These are phyloP conservation scores for Odontamblyopus lacepedii DNA, from an alignment of 2,797 vertebrate species.

Conservation along the genomic window DNA sequence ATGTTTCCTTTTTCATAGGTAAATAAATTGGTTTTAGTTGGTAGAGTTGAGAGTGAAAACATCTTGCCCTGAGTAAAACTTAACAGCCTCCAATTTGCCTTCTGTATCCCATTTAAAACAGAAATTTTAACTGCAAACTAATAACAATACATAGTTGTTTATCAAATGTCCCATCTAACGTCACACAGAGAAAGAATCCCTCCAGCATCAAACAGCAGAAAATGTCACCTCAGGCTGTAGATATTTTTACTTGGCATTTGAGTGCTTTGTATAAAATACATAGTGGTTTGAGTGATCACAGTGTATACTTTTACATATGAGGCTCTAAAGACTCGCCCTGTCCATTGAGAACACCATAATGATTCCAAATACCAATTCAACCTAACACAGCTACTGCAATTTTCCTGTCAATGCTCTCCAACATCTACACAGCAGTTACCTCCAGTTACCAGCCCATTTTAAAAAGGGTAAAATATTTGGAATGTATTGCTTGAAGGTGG, in stretches of 20 bases:
- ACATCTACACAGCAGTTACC: conserved; percentile 19
- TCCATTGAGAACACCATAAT: conserved; percentile 31
- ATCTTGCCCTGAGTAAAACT: too few relatives aligned
- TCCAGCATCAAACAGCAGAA: conserved; percentile 31
- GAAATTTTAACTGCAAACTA: conserved; percentile 4
- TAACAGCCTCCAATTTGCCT: too few relatives aligned
- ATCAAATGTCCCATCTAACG: conserved; percentile 16
- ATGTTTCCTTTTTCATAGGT: too few relatives aligned
- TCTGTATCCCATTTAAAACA: background rate
- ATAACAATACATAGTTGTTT: conserved; percentile 13
- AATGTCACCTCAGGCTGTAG: conserved; percentile 17
- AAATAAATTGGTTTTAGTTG: too few relatives aligned
- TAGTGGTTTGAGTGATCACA: conserved; percentile 29
- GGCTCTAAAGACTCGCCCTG: conserved; percentile 3
- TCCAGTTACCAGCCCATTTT: background rate
- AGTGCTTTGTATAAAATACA: conserved; percentile 47
- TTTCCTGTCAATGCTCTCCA: conserved; percentile 30
- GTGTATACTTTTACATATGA: conserved; percentile 15
- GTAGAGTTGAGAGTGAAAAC: too few relatives aligned
- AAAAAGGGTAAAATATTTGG: conserved; percentile 19
- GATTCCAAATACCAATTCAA: conserved; percentile 31
- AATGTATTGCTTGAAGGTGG: conserved; percentile 13
- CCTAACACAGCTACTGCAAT: conserved; percentile 38
- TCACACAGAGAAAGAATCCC: conserved; percentile 46
- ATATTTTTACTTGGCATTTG: conserved; percentile 35